Conservation (phyloP, 2,888 invertebrate genomes). For the Phymatocera aterrima region DNA sequence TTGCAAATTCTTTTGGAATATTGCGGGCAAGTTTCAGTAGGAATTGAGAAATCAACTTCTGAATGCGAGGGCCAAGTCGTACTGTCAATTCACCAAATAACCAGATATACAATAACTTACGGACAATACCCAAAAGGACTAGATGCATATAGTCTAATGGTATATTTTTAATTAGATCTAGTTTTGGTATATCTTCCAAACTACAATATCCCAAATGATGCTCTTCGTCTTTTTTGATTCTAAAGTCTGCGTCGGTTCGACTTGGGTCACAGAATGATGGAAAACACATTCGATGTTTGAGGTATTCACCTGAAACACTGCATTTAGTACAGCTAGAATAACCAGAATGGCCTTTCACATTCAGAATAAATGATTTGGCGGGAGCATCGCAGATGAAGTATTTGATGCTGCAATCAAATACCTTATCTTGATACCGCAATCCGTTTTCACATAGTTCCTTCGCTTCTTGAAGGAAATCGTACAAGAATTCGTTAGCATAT, state of each 20-base stretch:
- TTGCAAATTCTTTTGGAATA: background rate
- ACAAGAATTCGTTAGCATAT: background rate
- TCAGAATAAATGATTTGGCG: background rate
- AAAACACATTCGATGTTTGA: background rate
- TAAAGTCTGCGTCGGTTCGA: background rate
- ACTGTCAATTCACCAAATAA: conserved; percentile 11
- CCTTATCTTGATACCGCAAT: background rate
- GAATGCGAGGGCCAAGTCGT: background rate
- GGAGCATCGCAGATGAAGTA: background rate
- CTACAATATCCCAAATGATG: background rate
- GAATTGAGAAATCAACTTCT: conserved; percentile 11
- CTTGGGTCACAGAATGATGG: background rate
- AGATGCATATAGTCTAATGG: conserved; percentile 50
- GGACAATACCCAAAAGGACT: conserved; percentile 22
- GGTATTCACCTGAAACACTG: background rate
- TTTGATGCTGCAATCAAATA: background rate
- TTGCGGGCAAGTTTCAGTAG: background rate
- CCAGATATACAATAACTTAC: background rate
- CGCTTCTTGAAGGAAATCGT: background rate
- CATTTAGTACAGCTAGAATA: background rate
- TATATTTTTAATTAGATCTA: conserved; percentile 29
- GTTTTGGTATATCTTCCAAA: background rate
- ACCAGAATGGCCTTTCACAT: background rate
- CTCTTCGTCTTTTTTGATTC: background rate
- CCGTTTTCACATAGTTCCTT: background rate